Base-by-base conservation (phyloP, 1,140 invertebrate species). In the Calycopis cecrops region DNA sequence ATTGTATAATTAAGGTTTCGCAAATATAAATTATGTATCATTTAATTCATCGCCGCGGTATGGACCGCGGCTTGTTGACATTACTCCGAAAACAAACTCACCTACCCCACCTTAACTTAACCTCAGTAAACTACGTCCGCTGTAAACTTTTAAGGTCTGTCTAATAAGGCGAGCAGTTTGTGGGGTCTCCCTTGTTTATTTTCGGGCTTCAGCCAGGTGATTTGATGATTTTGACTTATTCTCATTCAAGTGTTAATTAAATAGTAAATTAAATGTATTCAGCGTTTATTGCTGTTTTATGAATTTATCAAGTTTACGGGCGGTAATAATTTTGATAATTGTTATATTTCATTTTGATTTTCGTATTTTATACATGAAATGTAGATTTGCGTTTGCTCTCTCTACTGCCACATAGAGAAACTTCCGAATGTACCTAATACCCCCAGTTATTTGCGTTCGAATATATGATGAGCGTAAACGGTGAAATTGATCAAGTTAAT, bases 201-300 rank as follows among this genome's bases (percentile, higher is more conserved):
- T 73, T 72, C 80, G 21, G 74, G 71, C 67, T 79, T 79, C 72
- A 69, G 69, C 70, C 65, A 79, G 76, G 73, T 80, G 77, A 85
- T 86, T 86, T 84, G 80, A 84, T 86, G 79, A 86, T 83, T 85
- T 79, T 79, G 76, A 84, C 79, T 84, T 76, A 82, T 82, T 83
- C 12, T 1, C n/a, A 44, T 16, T 14, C 14, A 44, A 44, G 14
- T 16, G 40, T 68, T 44, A 44, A 44, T 44, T 44, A 44, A 44
- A 9, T 44, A 9, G 12, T n/a, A 18, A 40, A n/a, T 12, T 48
- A 38, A 48, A 48, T 35, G 16, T 49, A 49, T 37, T 18, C 16
- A 35, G 16, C 21, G 52, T 18, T 44, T 55, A 17, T 28, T 28
- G 6, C 21, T 28, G 21, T 28, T 28, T 28, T 28, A 28, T 28